phyloP scores from a whole-genome alignment of 2,113 vertebrate species.

The Hepsetus odoe region DNA sequence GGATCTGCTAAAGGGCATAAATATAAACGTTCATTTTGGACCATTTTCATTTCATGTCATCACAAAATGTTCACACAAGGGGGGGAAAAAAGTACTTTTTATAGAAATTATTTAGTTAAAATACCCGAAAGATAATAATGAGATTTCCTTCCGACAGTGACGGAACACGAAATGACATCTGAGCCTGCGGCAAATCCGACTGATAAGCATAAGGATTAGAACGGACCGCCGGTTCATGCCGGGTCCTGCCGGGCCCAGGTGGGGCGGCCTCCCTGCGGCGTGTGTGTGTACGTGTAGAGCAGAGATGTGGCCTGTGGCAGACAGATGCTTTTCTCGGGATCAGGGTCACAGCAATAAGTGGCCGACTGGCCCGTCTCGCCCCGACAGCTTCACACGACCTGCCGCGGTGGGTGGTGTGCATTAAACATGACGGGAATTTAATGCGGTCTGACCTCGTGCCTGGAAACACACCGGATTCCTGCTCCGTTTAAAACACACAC shows the following conservation, averaged over 20 bases:
- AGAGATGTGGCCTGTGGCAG: neutral
- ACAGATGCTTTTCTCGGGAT: slow-evolving; percentile 29
- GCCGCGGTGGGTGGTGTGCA: neutral
- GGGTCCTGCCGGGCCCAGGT: slow-evolving; percentile 28
- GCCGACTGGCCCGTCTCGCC: neutral
- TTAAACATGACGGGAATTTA: slow-evolving; percentile 12
- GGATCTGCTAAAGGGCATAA: too few species aligned
- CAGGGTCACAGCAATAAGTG: slow-evolving; percentile 27
- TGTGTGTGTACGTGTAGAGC: neutral
- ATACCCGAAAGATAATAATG: too few species aligned
- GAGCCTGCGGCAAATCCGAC: neutral
- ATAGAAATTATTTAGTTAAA: too few species aligned
- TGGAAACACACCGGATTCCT: slow-evolving; percentile 27
- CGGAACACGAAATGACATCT: neutral
- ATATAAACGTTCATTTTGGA: too few species aligned
- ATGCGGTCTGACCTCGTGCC: slow-evolving; percentile 17
- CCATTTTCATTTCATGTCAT: slow-evolving; percentile 1
- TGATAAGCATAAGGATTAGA: neutral
- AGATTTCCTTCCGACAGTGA: neutral
- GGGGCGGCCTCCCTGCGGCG: neutral
- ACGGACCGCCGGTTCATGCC: neutral
- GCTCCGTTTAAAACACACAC: slow-evolving; percentile 16
- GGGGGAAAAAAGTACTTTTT: too few species aligned
- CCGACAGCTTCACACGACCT: neutral
- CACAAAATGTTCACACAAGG: too few species aligned